A percentile compares a stretch with the other conserved stretches of the same genome.
phyloP scores from a whole-genome alignment of 53 echinoderm and acorn worm genomes.

The Antedon mediterranea region DNA sequence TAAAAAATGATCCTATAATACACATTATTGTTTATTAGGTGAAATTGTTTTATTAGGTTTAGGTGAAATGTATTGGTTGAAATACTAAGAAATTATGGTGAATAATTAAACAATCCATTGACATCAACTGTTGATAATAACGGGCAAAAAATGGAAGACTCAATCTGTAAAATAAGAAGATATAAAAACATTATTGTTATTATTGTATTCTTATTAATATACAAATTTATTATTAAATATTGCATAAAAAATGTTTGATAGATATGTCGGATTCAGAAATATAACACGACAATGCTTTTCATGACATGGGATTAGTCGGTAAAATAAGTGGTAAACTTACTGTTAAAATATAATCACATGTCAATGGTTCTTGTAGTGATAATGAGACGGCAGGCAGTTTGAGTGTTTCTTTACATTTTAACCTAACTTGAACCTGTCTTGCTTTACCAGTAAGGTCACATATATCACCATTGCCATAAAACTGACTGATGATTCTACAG shows the following conservation, averaged over 20 bases:
- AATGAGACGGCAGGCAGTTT: slow-evolving; percentile 65
- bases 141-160: slow-evolving; percentile 71
- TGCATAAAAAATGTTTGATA: no score
- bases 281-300: no score
- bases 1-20: no score
- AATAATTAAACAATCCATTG: slow-evolving; percentile 27
- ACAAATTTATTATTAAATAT: no score
- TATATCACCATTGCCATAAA: slow-evolving; percentile 64
- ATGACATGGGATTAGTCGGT: no score
- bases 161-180: slow-evolving; percentile 38
- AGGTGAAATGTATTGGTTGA: not conserved
- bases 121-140: slow-evolving; percentile 58
- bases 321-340: slow-evolving; percentile 65
- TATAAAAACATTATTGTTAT: no score
- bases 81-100: not conserved
- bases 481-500: slow-evolving; percentile 65
- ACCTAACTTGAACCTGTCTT: slow-evolving; percentile 66
- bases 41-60: no score
- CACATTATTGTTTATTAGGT: no score
- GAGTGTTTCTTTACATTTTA: slow-evolving; percentile 74
- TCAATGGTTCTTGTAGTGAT: slow-evolving; percentile 65
- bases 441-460: slow-evolving; percentile 86
- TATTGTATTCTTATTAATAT: no score
- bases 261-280: no score
- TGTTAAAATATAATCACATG: slow-evolving; percentile 80